A percentile compares a stretch with the other conserved stretches of the same genome.
Conservation (phyloP, 2,797 vertebrate species). For the Denticeps clupeoides region DNA sequence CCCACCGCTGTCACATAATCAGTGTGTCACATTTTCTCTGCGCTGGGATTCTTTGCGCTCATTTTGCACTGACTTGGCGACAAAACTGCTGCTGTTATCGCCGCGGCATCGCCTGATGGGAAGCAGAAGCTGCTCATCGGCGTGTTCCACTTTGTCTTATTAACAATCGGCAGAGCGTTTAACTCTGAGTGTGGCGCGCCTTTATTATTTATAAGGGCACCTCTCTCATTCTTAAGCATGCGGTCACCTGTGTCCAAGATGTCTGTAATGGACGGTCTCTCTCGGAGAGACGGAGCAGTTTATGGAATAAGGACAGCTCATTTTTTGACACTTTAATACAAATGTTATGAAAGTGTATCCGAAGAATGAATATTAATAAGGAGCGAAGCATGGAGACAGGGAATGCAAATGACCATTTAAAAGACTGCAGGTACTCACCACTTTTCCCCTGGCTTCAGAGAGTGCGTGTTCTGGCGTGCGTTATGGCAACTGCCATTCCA, state of each 20-base stretch:
- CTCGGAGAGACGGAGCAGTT: too few relatives aligned
- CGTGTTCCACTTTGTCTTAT: too few relatives aligned
- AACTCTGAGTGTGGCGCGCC: too few relatives aligned
- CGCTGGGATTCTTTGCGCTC: conserved; percentile 32
- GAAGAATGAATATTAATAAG: conserved; percentile 22
- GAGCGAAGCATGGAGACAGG: conserved; percentile 23
- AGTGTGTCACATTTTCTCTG: conserved; percentile 19
- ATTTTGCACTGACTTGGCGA: conserved; percentile 40
- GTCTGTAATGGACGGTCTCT: too few relatives aligned
- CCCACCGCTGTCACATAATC: conserved; percentile 25
- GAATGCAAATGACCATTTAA: conserved; percentile 36
- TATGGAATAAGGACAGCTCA: too few relatives aligned
- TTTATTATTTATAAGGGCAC: too few relatives aligned
- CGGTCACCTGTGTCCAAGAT: too few relatives aligned
- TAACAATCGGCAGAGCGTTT: too few relatives aligned
- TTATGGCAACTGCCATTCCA: conserved; percentile 50
- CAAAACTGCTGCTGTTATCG: conserved; percentile 30
- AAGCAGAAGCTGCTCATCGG: neutral
- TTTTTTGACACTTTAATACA: neutral
- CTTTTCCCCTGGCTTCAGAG: conserved; percentile 47
- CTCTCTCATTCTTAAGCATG: too few relatives aligned
- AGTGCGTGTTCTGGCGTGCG: conserved; percentile 39
- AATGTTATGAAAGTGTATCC: neutral
- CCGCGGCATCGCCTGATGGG: neutral
- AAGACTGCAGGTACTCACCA: conserved; percentile 52